Conservation (phyloP, 2,888 invertebrate genomes). For the Seira ritae region DNA sequence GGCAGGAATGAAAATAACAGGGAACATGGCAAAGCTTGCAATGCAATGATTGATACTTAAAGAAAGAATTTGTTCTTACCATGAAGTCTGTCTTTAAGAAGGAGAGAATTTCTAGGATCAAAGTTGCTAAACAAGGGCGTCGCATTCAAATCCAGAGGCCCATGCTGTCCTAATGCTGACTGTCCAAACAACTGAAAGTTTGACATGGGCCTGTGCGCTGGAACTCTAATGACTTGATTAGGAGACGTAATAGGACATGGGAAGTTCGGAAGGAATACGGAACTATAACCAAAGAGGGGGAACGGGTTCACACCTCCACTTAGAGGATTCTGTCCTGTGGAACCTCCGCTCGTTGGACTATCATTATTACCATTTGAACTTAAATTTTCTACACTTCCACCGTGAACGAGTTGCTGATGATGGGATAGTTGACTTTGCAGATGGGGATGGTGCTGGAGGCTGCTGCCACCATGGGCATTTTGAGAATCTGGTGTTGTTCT, state of each 20-base stretch:
- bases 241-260: conserved; percentile 73
- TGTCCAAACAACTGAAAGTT: conserved; percentile 73
- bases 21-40: too few relatives aligned
- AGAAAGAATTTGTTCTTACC: conserved; percentile 64
- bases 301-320: conserved; percentile 70
- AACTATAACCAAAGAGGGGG: conserved; percentile 73
- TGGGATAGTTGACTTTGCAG: conserved; percentile 59
- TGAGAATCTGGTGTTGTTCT: conserved; percentile 67
- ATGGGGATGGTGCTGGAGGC: conserved; percentile 58
- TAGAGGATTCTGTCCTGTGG: conserved; percentile 45
- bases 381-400: conserved; percentile 47
- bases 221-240: conserved; percentile 75
- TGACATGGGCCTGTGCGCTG: conserved; percentile 81
- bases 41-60: not conserved
- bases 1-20: too few relatives aligned
- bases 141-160: conserved; percentile 71
- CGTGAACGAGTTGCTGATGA: conserved; percentile 50
- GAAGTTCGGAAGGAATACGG: conserved; percentile 73
- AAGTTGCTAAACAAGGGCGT: conserved; percentile 73
- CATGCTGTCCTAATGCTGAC: conserved; percentile 70
- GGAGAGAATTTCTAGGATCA: conserved; percentile 73
- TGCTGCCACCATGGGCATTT: conserved; percentile 44
- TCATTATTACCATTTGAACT: conserved; percentile 58
- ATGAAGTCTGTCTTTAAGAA: conserved; percentile 73
- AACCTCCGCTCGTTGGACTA: conserved; percentile 32